These are phyloP conservation scores for Oreocharis arfaki DNA, from an alignment of 2,113 vertebrate genomes.

Conservation along the genomic window DNA sequence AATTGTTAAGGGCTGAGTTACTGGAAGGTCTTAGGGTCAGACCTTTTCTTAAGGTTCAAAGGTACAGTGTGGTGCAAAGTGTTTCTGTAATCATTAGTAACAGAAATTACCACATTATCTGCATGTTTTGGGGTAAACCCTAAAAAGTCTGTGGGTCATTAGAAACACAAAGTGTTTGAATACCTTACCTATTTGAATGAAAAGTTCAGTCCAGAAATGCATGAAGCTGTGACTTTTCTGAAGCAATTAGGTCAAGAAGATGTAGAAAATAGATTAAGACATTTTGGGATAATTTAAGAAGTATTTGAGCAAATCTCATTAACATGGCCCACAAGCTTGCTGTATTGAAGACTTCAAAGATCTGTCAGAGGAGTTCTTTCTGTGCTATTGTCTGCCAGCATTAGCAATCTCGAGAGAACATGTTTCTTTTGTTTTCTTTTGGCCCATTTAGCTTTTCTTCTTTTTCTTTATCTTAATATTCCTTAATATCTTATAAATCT, in stretches of 20 bases:
- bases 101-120: neutral
- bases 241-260: slow-evolving; percentile 14
- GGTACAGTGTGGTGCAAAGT: neutral
- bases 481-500: slow-evolving; percentile 21
- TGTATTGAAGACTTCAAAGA: slow-evolving; percentile 57
- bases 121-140: neutral
- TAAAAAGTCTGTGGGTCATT: neutral
- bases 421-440: slow-evolving; percentile 63
- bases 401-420: slow-evolving; percentile 56
- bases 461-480: slow-evolving; percentile 9
- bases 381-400: slow-evolving; percentile 60
- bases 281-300: slow-evolving; percentile 35
- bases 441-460: slow-evolving; percentile 49
- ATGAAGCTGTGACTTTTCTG: neutral
- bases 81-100: neutral
- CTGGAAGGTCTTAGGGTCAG: neutral
- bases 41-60: neutral
- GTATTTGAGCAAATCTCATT: slow-evolving; percentile 60
- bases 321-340: slow-evolving; percentile 45
- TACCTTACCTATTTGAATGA: neutral
- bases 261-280: slow-evolving; percentile 46
- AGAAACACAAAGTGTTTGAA: neutral
- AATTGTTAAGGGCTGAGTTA: neutral
- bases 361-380: slow-evolving; percentile 54
- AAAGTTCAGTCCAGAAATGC: neutral